phyloP scores from a whole-genome alignment of 2,888 invertebrate species.

The Ceriagrion tenellum region DNA sequence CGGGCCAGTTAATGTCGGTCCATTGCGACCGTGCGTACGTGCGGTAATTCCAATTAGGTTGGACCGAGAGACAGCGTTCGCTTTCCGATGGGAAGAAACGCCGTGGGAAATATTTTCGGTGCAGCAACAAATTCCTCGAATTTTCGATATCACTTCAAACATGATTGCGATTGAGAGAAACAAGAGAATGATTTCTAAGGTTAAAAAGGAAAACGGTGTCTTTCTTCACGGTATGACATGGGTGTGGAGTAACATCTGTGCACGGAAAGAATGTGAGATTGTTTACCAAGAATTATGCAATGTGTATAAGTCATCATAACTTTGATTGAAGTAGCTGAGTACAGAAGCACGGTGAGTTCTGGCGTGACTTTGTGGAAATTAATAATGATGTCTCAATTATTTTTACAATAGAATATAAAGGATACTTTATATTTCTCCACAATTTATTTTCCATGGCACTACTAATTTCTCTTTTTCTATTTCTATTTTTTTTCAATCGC shows the following conservation, averaged over 20 bases:
- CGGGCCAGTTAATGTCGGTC: background rate
- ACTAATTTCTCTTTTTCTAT: too few relatives aligned
- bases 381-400: too few relatives aligned
- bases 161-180: background rate
- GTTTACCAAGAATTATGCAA: background rate
- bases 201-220: background rate
- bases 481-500: too few relatives aligned
- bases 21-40: background rate
- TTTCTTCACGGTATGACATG: background rate
- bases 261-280: background rate
- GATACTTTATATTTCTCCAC: too few relatives aligned
- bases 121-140: background rate
- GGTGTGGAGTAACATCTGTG: background rate
- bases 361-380: too few relatives aligned
- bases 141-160: background rate
- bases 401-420: too few relatives aligned
- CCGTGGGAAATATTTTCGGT: background rate
- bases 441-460: too few relatives aligned
- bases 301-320: too few relatives aligned
- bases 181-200: background rate
- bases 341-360: too few relatives aligned
- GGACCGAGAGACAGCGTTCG: background rate
- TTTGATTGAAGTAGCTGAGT: too few relatives aligned
- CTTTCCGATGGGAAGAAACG: background rate
- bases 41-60: background rate